Base-by-base conservation (phyloP, 2,797 vertebrate species). In the Cossypha polioptera region DNA sequence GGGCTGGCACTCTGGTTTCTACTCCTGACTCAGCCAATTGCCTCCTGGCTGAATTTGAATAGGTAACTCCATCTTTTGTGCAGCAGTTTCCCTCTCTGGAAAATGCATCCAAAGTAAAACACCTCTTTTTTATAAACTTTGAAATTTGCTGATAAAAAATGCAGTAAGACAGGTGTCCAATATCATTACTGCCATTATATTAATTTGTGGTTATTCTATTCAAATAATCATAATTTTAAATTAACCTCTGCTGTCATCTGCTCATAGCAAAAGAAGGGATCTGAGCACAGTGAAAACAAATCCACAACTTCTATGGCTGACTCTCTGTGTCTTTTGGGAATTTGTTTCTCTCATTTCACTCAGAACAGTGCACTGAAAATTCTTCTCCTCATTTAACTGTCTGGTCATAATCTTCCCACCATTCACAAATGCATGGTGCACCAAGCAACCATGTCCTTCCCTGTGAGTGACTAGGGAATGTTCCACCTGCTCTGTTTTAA, bases 41-140 rank as follows among this genome's bases (percentile, higher is more conserved):
- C 77, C 86, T 90, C 29, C 84, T 84, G 72, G 86, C 65, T 93
- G 84, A 93, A 91, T 87, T 45, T 77, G 86, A 58, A 89, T 88
- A 92, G 76, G 85, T 80, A 58, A 88, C 54, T 96, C 53, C 43
- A 81, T 91, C 88, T 91, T 94, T 57, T 33, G 14, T 75, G 65
- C 65, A 79, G 91, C 68, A 90, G 35, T 28, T 61, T 72, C 28
- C 47, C 47, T 62, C 35, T 85, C 38, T 51, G 65, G 31, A 92
- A 84, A 92, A 95, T 29, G 28, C 17, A 80, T 33, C 26, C 42
- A 51, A 85, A 90, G 12, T 43, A 75, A 90, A 92, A 59, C 31
- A 78, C 3, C 21, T 71, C 15, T 75, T 62, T 61, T 45, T 25
- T 36, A 59, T 9, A 40, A 61, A 73, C 36, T 89, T 74, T 51